phyloP scores from a whole-genome alignment of 2,113 vertebrate species.

The Aleadryas rufinucha region DNA sequence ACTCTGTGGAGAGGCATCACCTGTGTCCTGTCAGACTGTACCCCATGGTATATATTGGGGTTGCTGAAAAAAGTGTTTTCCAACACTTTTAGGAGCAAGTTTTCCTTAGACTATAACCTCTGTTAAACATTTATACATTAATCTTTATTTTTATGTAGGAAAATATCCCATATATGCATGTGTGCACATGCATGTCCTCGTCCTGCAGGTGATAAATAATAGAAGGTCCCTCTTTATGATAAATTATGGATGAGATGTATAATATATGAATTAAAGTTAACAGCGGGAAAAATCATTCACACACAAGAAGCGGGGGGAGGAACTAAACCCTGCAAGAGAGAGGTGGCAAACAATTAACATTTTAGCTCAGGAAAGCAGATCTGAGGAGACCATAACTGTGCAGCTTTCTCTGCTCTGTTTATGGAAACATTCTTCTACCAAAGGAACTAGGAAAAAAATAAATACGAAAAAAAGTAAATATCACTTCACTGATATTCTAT shows the following conservation, averaged over 20 bases:
- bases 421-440: not conserved
- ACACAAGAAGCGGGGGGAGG: not conserved
- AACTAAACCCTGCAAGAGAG: not conserved
- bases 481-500: not conserved
- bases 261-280: constrained; percentile 59
- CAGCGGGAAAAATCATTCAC: not conserved
- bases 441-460: not conserved
- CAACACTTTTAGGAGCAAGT: not conserved
- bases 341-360: not conserved
- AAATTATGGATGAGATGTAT: constrained; percentile 65
- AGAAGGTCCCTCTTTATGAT: constrained; percentile 23
- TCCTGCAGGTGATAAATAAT: constrained; percentile 58
- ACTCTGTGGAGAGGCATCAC: not conserved
- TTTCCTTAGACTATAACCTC: not conserved
- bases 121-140: constrained; percentile 39
- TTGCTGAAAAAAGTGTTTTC: not conserved
- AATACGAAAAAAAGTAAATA: not conserved
- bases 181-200: constrained; percentile 35
- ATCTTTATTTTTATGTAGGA: constrained; percentile 16
- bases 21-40: not conserved
- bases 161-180: constrained; percentile 30
- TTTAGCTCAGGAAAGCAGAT: not conserved
- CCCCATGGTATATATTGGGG: not conserved
- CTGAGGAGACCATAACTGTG: not conserved
- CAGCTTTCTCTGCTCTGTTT: not conserved